Base-by-base conservation (phyloP, 2,113 vertebrate genomes). In the Stomatorhinus ivindoensis region DNA sequence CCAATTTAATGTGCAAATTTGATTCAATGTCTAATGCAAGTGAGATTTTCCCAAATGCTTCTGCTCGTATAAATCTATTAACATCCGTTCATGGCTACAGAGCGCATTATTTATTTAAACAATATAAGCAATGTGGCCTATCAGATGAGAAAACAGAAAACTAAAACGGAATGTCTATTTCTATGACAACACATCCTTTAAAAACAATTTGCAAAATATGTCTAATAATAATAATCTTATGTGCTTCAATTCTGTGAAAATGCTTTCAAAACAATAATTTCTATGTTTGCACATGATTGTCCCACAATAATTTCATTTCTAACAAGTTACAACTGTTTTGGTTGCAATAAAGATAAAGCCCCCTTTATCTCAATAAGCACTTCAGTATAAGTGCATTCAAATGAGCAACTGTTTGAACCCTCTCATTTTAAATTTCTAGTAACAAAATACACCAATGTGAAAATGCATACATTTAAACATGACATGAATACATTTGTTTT, bases 81-180 rank as follows among this genome's bases (percentile, higher is more conserved):
- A 31, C 6, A 69, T 50, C 5, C 27, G 27, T 87, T 86, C 8
- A 69, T 89, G 83, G 89, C 87, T 89, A 46, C 55, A 51, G 55
- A 82, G 42, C 53, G 51, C 39, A 86, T 86, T 87, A 87, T 89
- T 89, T 89, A 86, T 89, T 73, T 86, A 89, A 86, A 55, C 21
- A 82, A 48, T 86, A 42, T 61, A 73, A 47, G 42, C 42, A 89
- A 50, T 46, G 48, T 86, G 83, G 55, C 55, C 44, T 39, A 84
- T 69, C 83, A 89, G 44, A 86, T 39, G 58, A 50, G 39, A 87
- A 6, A 27, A 31, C 51, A 8, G 83, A 24, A 50, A 89, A 65
- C 44, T 51, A 19, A 44, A 86, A 69, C 4, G 15, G 8, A 8
- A 19, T 35, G 39, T 50, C 31, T 10, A 58, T 58, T 89, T 86